Evolutionary conservation across 2,888 invertebrate genomes (phyloP), one percentile per base, ranked within the genome.

Genomic region (Platypus cylindrus): DNA sequence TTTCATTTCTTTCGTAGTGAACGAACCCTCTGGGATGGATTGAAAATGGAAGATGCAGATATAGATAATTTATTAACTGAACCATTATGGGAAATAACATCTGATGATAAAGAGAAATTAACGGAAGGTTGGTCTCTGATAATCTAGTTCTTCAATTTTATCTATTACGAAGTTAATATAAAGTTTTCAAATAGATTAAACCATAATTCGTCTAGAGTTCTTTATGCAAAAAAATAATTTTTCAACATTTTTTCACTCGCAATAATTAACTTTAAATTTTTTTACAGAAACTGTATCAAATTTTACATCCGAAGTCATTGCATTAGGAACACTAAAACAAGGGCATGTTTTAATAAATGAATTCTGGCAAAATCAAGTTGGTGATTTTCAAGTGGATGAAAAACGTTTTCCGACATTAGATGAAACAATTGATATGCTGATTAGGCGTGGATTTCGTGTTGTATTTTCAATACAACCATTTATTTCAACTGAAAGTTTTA

Each of bases 401-500:
- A 66, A 63, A 17, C 66, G 87, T 37, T 93, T 93, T 54, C 78
- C 78, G 28, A 78, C 78, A 0, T 67, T 87, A 46, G 76, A 78
- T 36, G 75, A 78, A 37, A 82, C 82, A 2, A 77, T 89, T 5
- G 78, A 82, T 47, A 79, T 84, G 32, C 67, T 90, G 22, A 81
- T 81, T 44, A 68, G 89, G 18, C 67, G 87, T 43, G 89, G 89
- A 1, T 93, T 91, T 45, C 75, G 83, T 51, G 78, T 93, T 9
- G 83, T 82, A 0, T 76, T 93, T 45, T 81, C 86, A n/a, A 73
- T 91, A 0, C 89, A 90, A 53, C 91, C 93, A 0, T 93, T 86
- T 55, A 78, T 91, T 18, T 81, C 83, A 32, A 85, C 87, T 0
- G 85, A 87, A 50, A 87, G 90, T 44, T 63, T 64, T 2, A 85